A percentile compares a stretch with the other conserved stretches of the same genome.
Conservation (phyloP, 2,888 invertebrate genomes). For the Prosopocoilus inquinatus region DNA sequence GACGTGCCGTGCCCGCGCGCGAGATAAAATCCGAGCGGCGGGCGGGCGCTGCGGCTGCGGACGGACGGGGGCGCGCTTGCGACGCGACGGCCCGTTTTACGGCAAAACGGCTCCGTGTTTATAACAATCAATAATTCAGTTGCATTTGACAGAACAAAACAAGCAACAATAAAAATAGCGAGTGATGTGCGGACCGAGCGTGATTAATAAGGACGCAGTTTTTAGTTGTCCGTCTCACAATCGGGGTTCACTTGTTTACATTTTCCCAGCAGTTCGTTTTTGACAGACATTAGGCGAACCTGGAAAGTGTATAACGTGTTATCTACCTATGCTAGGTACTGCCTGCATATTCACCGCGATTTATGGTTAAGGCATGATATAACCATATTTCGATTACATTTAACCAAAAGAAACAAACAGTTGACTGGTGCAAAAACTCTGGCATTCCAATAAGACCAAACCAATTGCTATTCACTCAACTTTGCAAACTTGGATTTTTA, state of each 20-base stretch:
- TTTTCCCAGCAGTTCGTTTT: conserved; percentile 4
- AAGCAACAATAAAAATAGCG: conserved; percentile 32
- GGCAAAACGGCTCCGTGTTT: conserved; percentile 12
- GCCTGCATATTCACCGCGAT: not conserved
- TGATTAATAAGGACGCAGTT: not conserved
- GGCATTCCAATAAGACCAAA: too few species aligned
- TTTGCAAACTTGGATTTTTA: too few species aligned
- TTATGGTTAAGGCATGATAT: conserved; percentile 6
- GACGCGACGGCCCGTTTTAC: not conserved
- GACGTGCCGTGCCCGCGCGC: not conserved
- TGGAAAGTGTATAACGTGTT: conserved; percentile 12
- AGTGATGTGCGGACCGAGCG: conserved; percentile 21
- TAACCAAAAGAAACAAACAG: too few species aligned
- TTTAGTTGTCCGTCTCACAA: too few species aligned
- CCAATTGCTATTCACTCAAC: too few species aligned
- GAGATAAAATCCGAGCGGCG: not conserved
- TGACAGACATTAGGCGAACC: conserved; percentile 11
- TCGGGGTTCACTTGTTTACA: conserved; percentile 16
- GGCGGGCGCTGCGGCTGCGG: too few species aligned
- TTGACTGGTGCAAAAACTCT: too few species aligned
- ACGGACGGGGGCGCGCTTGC: not conserved
- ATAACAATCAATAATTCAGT: conserved; percentile 39
- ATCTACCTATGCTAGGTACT: conserved; percentile 6
- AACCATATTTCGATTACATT: conserved; percentile 4
- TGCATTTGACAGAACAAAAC: conserved; percentile 35